Evolutionary conservation across 2,888 invertebrate genomes (phyloP).

Genomic region (Drosophila subsilvestris): DNA sequence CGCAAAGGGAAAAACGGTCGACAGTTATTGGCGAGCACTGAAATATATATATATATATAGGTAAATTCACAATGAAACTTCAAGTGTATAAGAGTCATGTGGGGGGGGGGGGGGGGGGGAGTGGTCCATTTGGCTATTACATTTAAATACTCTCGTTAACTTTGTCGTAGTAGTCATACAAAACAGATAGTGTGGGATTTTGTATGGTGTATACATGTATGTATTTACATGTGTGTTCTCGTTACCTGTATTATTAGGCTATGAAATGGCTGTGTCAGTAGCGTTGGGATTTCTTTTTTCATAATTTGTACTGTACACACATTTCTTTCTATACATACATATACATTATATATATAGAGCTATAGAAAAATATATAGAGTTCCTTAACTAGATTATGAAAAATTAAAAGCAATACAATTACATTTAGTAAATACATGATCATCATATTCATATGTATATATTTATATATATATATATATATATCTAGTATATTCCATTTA

Average conservation of each 20-base stretch:
- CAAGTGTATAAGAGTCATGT: slow-evolving; percentile 51
- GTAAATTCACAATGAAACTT: slow-evolving; percentile 57
- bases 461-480: slow-evolving; percentile 49
- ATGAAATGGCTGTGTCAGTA: slow-evolving; percentile 48
- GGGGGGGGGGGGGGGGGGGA: too few species aligned
- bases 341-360: background rate
- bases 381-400: slow-evolving; percentile 37
- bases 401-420: slow-evolving; percentile 39
- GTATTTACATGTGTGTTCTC: slow-evolving; percentile 1
- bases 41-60: slow-evolving; percentile 28
- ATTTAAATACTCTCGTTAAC: slow-evolving; percentile 9
- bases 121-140: slow-evolving; percentile 53
- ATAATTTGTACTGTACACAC: slow-evolving; percentile 10
- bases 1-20: too few species aligned
- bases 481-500: slow-evolving; percentile 19
- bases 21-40: too few species aligned
- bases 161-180: slow-evolving; percentile 7
- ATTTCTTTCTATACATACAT: slow-evolving; percentile 17
- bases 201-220: slow-evolving; percentile 15
- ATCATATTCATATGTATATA: slow-evolving; percentile 34
- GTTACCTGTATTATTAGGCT: slow-evolving; percentile 29
- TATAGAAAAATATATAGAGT: slow-evolving; percentile 29
- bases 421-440: slow-evolving; percentile 4
- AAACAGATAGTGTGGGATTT: background rate
- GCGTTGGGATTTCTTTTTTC: slow-evolving; percentile 55